Evolutionary conservation across 1,140 invertebrate genomes (phyloP), one percentile per base, ranked within the genome.

Genomic region (Maniola jurtina): DNA sequence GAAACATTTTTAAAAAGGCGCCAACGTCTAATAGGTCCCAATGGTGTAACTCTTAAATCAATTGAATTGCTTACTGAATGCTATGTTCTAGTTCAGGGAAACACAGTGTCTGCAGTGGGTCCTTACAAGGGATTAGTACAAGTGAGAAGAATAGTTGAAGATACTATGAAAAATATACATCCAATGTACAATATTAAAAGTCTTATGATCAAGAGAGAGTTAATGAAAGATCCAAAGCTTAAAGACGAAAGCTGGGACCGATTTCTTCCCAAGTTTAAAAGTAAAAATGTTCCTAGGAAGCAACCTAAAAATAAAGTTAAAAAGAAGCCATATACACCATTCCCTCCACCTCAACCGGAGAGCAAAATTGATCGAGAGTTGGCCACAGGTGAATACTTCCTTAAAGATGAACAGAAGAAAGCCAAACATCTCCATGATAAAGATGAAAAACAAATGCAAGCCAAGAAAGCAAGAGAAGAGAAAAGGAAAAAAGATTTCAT

Each of bases 121-220:
- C 98, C 98, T 25, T 97, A 99, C 81, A 97, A 96, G 92, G 99
- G 99, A 11, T 88, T 99, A 6, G 95, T 96, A 76, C 97, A 99
- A 88, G 97, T 98, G 0, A 91, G 98, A 69, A 94, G 96, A 80
- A 97, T 99, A 77, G 97, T 98, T 6, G 95, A 97, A 83, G 98
- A 99, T 77, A 99, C 97, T 3, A 99, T 99, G 98, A 98, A 98
- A 80, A 99, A 99, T 86, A 95, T 99, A 66, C 99, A 99, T 93
- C 99, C 99, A n/a, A 98, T 99, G 83, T 99, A 99, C 83, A 99
- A 99, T 80, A 98, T 99, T 0, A 99, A 99, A 91, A 95, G 96
- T 14, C 88, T 99, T 10, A 99, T 99, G 98, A 99, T 99, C 54
- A 99, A 99, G 88, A 93, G 95, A 77, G 98, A 99, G 92, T 89